These are phyloP conservation scores for Ivindomyrus marchei DNA, from an alignment of 2,113 vertebrate genomes.

Conservation along the genomic window DNA sequence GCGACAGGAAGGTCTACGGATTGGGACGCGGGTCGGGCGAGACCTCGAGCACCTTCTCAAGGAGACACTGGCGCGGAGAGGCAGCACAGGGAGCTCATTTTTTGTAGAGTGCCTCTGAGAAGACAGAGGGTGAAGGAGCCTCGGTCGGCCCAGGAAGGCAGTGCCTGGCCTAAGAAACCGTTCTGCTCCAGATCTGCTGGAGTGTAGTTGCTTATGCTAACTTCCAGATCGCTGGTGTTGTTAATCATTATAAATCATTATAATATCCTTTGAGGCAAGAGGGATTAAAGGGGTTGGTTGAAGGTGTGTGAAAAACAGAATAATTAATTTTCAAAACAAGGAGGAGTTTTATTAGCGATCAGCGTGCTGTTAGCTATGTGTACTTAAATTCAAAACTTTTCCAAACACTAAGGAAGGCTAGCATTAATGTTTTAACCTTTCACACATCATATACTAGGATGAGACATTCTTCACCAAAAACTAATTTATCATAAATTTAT, in stretches of 20 bases:
- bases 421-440: background rate
- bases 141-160: background rate
- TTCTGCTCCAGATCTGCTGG: background rate
- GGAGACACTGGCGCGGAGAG: background rate
- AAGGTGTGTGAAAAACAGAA: background rate
- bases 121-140: background rate
- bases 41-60: background rate
- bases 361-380: background rate
- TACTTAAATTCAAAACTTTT: background rate
- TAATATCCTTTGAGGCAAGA: background rate
- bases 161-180: background rate
- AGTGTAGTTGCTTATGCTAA: background rate
- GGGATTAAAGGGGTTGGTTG: background rate
- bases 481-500: background rate
- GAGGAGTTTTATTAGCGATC: background rate
- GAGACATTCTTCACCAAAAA: background rate
- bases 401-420: background rate
- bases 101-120: background rate
- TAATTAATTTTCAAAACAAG: background rate
- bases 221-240: background rate
- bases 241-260: background rate
- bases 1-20: background rate
- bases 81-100: background rate
- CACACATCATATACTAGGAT: background rate
- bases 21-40: background rate